Evolutionary conservation across 2,113 vertebrate species (phyloP).

Genomic region (Perca schrenkii): DNA sequence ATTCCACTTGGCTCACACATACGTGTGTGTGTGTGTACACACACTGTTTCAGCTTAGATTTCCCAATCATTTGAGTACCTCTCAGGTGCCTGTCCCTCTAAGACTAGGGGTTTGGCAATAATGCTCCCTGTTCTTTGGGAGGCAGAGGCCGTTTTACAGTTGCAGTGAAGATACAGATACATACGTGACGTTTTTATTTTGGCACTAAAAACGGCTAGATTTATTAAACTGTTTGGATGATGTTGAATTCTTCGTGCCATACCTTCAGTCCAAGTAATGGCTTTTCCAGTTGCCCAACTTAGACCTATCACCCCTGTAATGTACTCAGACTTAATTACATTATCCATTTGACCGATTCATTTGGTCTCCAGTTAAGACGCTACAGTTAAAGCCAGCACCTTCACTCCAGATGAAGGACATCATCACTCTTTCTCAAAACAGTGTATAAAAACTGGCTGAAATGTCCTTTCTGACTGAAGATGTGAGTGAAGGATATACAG

Average conservation of each 20-base stretch:
- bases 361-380: neutral
- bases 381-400: neutral
- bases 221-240: neutral
- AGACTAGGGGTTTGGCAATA: slow-evolving; percentile 11
- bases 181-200: neutral
- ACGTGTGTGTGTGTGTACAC: slow-evolving; percentile 12
- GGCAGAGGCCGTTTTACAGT: neutral
- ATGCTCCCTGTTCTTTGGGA: neutral
- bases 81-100: slow-evolving; percentile 9
- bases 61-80: slow-evolving; percentile 40
- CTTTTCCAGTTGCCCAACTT: neutral
- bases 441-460: neutral
- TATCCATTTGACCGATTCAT: neutral
- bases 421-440: neutral
- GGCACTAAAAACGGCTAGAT: neutral
- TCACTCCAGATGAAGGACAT: neutral
- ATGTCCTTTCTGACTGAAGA: neutral
- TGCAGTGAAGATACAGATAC: neutral
- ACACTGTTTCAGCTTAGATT: slow-evolving; percentile 33
- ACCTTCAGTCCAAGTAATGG: neutral
- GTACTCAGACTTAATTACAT: slow-evolving; percentile 17
- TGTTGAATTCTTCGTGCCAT: neutral
- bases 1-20: slow-evolving; percentile 22
- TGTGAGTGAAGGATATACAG: neutral
- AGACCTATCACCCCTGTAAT: slow-evolving; percentile 1